These are phyloP conservation scores for Neuroterus valhalla DNA, from an alignment of 1,140 invertebrate genomes.

Conservation along the genomic window DNA sequence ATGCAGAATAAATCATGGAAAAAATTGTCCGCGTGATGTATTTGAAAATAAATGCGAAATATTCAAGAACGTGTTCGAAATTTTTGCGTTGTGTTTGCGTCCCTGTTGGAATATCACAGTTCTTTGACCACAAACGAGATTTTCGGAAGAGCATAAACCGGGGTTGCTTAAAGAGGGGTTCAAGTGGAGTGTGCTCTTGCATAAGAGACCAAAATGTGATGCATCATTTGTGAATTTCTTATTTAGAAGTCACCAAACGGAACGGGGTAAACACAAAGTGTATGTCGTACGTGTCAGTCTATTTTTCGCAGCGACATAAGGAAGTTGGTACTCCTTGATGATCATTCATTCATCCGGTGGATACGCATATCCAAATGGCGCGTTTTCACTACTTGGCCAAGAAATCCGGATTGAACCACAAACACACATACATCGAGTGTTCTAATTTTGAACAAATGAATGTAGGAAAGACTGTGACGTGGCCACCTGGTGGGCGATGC, in stretches of 20 bases:
- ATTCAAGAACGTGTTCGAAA: too few species aligned
- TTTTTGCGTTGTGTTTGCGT: too few species aligned
- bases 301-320: neutral
- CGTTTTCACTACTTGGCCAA: conserved; percentile 7
- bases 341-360: conserved; percentile 28
- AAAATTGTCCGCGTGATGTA: too few species aligned
- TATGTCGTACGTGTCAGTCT: neutral
- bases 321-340: neutral
- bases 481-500: conserved; percentile 48
- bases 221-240: neutral
- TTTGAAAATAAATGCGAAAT: too few species aligned
- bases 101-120: too few species aligned
- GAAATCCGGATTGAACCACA: conserved; percentile 21
- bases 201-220: neutral
- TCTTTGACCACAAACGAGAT: too few species aligned
- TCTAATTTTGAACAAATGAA: conserved; percentile 25
- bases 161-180: too few species aligned
- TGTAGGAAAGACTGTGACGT: conserved; percentile 37
- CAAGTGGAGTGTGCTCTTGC: neutral
- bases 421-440: conserved; percentile 2
- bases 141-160: too few species aligned
- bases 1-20: too few species aligned
- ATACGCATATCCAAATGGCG: neutral
- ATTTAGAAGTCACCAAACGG: neutral
- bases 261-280: neutral